Evolutionary conservation across 2,888 invertebrate species (phyloP).

Genomic region (Coelogynopora nodosa): DNA sequence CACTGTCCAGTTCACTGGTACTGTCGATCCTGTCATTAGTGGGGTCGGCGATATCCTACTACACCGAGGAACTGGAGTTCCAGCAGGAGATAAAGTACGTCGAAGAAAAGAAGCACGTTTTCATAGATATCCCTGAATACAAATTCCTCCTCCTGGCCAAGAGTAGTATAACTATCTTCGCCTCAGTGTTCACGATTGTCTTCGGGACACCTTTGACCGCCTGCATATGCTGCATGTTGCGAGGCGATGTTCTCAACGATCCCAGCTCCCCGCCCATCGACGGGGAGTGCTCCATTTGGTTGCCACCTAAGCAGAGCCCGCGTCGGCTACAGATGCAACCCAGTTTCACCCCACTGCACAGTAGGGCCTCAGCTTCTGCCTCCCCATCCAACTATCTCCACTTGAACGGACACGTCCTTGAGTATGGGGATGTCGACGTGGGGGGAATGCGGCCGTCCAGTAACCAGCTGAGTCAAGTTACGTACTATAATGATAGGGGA

Average conservation of each 20-base stretch:
- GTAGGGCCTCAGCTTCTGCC: background rate
- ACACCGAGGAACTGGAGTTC: conserved; percentile 39
- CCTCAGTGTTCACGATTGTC: conserved; percentile 41
- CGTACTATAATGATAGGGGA: background rate
- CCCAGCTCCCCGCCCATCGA: background rate
- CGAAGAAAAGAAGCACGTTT: conserved; percentile 26
- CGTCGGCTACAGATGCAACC: background rate
- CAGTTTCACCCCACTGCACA: background rate
- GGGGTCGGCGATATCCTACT: conserved; percentile 31
- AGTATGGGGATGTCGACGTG: background rate
- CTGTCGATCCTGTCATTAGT: conserved; percentile 18
- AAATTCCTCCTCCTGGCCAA: conserved; percentile 35
- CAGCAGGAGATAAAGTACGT: conserved; percentile 33
- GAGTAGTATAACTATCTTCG: conserved; percentile 17
- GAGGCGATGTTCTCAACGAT: conserved; percentile 32
- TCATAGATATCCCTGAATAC: conserved; percentile 12
- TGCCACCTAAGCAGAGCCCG: background rate
- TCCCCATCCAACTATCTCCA: background rate
- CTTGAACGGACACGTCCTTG: background rate
- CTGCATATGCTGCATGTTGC: conserved; percentile 32
- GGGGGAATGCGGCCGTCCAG: background rate
- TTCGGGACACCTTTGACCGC: conserved; percentile 33
- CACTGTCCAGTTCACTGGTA: conserved; percentile 18
- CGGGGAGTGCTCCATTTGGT: background rate
- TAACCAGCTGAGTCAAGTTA: background rate